Percentiles rank a stretch among this genome's conserved stretches.
Conservation (phyloP, 2,888 invertebrate species). For the Nomada ferruginata region DNA sequence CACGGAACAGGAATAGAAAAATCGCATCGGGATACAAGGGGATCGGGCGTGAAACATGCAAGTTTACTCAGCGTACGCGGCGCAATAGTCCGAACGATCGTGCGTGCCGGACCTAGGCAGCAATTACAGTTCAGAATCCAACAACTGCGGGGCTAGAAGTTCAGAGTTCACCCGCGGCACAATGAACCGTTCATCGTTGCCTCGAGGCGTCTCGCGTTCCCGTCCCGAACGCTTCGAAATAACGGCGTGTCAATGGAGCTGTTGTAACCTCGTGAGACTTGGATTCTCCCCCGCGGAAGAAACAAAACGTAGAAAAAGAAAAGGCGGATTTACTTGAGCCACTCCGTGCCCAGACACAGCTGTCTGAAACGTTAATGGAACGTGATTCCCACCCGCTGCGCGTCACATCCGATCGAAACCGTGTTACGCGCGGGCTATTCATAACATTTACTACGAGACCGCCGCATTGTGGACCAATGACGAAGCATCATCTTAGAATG, state of each 20-base stretch:
- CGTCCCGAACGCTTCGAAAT: conserved; percentile 57
- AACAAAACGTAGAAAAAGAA: neutral
- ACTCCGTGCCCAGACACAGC: conserved; percentile 3
- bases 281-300: conserved; percentile 16
- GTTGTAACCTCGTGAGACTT: conserved; percentile 64
- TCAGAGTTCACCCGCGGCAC: conserved; percentile 70
- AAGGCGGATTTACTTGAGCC: conserved; percentile 14
- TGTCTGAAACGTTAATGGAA: conserved; percentile 60
- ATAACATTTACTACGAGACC: conserved; percentile 67
- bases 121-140: conserved; percentile 62
- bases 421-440: conserved; percentile 76
- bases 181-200: conserved; percentile 72
- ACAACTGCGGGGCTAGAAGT: conserved; percentile 62
- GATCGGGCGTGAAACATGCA: neutral
- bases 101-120: conserved; percentile 38
- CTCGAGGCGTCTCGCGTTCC: conserved; percentile 49
- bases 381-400: conserved; percentile 71
- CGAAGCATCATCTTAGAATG: conserved; percentile 63
- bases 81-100: conserved; percentile 6
- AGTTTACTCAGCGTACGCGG: conserved; percentile 3
- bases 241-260: conserved; percentile 70
- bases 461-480: conserved; percentile 69
- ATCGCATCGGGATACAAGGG: neutral
- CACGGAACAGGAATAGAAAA: neutral
- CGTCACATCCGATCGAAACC: conserved; percentile 65